Evolutionary conservation across 2,113 vertebrate genomes (phyloP), one percentile per base, ranked within the genome.

Genomic region (Puffinus mauretanicus): DNA sequence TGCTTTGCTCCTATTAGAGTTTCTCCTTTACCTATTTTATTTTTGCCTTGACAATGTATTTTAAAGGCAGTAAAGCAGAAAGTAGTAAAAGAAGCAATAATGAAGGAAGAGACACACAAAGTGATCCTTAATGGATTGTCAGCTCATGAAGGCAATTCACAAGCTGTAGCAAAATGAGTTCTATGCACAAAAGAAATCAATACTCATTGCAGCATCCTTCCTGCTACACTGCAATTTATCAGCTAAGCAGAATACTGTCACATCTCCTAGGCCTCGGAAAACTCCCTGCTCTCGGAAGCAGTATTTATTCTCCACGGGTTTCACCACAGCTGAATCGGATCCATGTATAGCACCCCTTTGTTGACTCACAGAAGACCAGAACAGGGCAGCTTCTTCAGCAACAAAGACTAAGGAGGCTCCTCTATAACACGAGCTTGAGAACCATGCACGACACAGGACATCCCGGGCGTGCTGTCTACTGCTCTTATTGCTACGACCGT

Each of bases 101-200:
- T 94, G 94, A 98, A 97, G 86, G 94, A 95, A 97, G 93, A 97
- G 95, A 94, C 91, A 97, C 87, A 96, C 93, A 96, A 97, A 97
- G 97, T 97, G 93, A 97, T 94, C 87, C 67, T 97, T 98, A 98
- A 98, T 94, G 92, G 95, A 97, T 97, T 97, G 94, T 96, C 96
- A 97, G 81, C 84, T 96, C 94, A 96, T 88, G 96, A 96, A 97
- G 81, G 88, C 94, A 86, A 96, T 97, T 97, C 92, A 93, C 91
- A 96, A 88, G 81, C 93, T 69, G 71, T 36, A 95, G 92, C 96
- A 97, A 98, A 98, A 98, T 96, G 93, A 98, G 85, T 86, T 96
- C 92, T 88, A 93, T 91, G 96, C 96, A 94, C 95, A 96, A 94
- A 98, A 97, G 95, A 97, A 98, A 98, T 97, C 97, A 97, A 97